Base-by-base conservation (phyloP, 2,113 vertebrate genomes). In the Meriones unguiculatus region DNA sequence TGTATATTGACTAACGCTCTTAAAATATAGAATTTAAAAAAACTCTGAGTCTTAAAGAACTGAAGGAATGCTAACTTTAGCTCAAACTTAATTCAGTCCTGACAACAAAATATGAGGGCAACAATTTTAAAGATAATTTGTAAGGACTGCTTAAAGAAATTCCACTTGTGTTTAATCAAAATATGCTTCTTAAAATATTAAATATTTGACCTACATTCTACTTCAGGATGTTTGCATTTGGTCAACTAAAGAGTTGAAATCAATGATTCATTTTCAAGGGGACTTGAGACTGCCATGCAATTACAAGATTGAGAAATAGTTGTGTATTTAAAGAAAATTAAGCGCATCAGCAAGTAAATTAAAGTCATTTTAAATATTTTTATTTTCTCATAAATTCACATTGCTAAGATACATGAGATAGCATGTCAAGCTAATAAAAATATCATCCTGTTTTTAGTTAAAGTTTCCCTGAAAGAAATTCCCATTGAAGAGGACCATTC, bases 171-270 rank as follows among this genome's bases (percentile, higher is more conserved):
- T 93, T 95, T 97, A 95, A 95, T 95, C 90, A 98, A 98, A 98
- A 93, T 97, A 92, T 96, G 78, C 82, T 96, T 97, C 96, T 95
- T 92, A 94, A 96, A 97, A 77, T 95, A 97, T 98, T 96, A 98
- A 98, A 98, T 98, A 98, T 98, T 98, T 98, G 97, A 94, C 46
- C 54, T 97, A 85, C 96, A 96, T 97, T 98, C 94, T 97, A 97
- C 10, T 88, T 98, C 72, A 94, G 90, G 95, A 98, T 97, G 91
- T 96, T 95, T 92, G 28, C 92, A 88, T 6, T 0, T 90, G 52
- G 84, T 97, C 82, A 95, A 70, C 93, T 97, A 92, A 94, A 95
- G 90, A 84, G 73, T 69, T 87, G 35, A 96, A 92, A 80, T 67
- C 64, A 94, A 95, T 59, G 52, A 87, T 69, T 95, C 89, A 93